Conservation (phyloP, 2,888 invertebrate species). For the Elmis aenea region DNA sequence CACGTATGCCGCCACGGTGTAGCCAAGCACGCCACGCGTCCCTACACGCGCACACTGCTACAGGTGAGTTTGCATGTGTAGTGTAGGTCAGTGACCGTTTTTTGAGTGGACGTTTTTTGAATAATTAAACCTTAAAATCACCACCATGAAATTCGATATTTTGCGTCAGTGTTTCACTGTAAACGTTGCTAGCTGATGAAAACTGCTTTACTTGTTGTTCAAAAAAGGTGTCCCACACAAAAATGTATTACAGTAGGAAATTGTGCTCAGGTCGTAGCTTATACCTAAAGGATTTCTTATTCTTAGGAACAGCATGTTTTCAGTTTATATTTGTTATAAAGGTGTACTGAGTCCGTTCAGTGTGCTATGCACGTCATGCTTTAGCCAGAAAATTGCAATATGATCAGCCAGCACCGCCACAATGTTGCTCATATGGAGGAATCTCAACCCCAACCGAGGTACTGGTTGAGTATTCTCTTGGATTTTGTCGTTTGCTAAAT, state of each 20-base stretch:
- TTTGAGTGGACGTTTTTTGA: slow-evolving; percentile 2
- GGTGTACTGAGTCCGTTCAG: no score
- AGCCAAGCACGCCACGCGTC: slow-evolving; percentile 49
- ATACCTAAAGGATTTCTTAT: neutral
- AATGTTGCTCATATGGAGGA: slow-evolving; percentile 36
- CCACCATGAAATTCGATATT: no score
- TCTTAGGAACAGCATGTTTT: slow-evolving; percentile 36
- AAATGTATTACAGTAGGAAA: neutral
- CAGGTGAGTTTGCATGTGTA: slow-evolving; percentile 40
- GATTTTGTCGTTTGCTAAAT: neutral
- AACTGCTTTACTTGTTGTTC: no score
- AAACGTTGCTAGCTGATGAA: no score
- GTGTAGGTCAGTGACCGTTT: slow-evolving; percentile 39
- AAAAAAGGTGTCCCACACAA: neutral
- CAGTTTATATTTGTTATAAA: no score
- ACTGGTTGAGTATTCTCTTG: slow-evolving; percentile 9
- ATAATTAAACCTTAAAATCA: no score
- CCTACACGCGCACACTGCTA: slow-evolving; percentile 47
- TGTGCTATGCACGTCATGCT: slow-evolving; percentile 28
- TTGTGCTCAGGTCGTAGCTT: neutral
- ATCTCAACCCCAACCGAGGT: slow-evolving; percentile 37
- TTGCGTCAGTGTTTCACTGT: no score
- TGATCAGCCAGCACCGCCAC: slow-evolving; percentile 39
- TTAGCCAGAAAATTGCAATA: slow-evolving; percentile 29
- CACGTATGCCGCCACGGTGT: slow-evolving; percentile 52